These are phyloP conservation scores for Aplodontia rufa DNA, from an alignment of 2,113 vertebrate species.

Conservation along the genomic window DNA sequence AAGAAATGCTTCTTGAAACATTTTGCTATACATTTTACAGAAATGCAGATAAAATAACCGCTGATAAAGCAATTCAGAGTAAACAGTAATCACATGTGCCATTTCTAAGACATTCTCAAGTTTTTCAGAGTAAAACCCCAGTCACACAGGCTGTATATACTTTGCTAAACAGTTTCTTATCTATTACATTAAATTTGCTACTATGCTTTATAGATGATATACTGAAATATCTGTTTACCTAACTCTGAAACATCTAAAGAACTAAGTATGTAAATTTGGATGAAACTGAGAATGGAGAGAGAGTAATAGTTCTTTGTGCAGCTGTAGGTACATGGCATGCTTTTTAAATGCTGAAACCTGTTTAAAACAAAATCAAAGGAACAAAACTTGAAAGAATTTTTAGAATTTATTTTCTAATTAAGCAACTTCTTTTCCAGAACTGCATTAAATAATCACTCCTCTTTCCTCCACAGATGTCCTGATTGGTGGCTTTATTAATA, in stretches of 20 bases:
- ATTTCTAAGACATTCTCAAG: background rate
- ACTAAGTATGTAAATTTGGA: background rate
- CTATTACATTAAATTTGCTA: background rate
- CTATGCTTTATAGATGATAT: background rate
- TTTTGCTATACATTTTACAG: background rate
- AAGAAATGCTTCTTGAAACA: background rate
- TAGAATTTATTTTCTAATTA: background rate
- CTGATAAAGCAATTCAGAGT: background rate
- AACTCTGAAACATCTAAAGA: background rate
- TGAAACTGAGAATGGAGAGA: background rate
- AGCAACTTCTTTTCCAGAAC: constrained; percentile 16
- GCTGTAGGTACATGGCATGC: background rate
- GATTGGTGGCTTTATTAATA: background rate
- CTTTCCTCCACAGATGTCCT: background rate
- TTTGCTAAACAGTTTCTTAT: too few species aligned
- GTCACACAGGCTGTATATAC: too few species aligned
- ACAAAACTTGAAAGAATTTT: background rate
- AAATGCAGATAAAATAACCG: constrained; percentile 4
- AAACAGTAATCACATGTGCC: background rate
- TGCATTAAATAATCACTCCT: background rate
- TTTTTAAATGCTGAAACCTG: constrained; percentile 22
- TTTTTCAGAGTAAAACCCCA: too few species aligned
- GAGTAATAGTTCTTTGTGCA: background rate
- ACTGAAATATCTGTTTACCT: background rate
- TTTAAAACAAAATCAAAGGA: background rate